These are phyloP conservation scores for Anthopleura xanthogrammica DNA, from an alignment of 92 coral and sea anemone species.

Conservation along the genomic window DNA sequence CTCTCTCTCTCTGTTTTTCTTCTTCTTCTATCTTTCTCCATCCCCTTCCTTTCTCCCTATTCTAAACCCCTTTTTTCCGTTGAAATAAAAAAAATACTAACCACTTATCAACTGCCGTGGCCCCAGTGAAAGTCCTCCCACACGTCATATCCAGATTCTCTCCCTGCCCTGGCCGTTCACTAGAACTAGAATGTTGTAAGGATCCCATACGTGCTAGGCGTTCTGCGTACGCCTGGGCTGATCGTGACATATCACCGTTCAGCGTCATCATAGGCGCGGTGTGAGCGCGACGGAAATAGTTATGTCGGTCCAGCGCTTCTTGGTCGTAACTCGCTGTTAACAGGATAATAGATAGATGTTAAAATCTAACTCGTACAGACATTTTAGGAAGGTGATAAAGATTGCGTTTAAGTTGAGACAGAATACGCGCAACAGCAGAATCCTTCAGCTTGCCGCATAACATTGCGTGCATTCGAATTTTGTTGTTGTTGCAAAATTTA, in stretches of 20 bases:
- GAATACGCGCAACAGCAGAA: no score
- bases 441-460: no score
- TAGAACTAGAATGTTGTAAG: slow-evolving; percentile 38
- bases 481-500: no score
- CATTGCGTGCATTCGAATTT: no score
- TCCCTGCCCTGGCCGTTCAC: slow-evolving; percentile 76
- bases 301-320: slow-evolving; percentile 60
- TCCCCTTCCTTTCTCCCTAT: no score
- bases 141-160: slow-evolving; percentile 67
- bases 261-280: slow-evolving; percentile 60
- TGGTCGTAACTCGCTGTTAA: slow-evolving; percentile 30
- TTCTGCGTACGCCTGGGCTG: slow-evolving; percentile 64
- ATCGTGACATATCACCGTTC: slow-evolving; percentile 43
- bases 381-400: no score
- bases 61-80: no score
- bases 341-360: neutral
- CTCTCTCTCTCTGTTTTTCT: no score
- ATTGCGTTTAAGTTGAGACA: no score
- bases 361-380: no score
- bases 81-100: slow-evolving; percentile 16
- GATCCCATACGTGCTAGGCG: slow-evolving; percentile 35
- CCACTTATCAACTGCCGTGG: slow-evolving; percentile 57
- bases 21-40: no score
- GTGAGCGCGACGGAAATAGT: slow-evolving; percentile 69
- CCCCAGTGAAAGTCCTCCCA: slow-evolving; percentile 35